Evolutionary conservation across 2,797 vertebrate genomes (phyloP), one percentile per base, ranked within the genome.

Genomic region (Sebastes steindachneri): DNA sequence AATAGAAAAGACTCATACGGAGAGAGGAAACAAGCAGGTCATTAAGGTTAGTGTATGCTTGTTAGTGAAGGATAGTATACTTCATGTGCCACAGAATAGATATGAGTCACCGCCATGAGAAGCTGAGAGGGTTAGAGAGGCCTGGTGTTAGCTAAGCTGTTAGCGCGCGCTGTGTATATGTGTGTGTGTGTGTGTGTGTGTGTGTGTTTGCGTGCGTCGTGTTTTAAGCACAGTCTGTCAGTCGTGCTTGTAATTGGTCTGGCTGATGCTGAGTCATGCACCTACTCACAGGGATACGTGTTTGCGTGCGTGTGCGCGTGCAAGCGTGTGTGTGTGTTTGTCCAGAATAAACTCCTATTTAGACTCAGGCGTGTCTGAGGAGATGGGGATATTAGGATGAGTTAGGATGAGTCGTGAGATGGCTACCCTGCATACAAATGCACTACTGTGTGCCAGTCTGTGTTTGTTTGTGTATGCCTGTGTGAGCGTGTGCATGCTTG

Each of bases 231-330:
- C 91, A 91, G 89, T 84, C 85, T 89, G 90, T 88, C 91, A 90
- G 87, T 80, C n/a, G 76, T 1, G 37, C 77, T 92, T 93, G 89
- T 94, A 94, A 94, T 93, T 92, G 90, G 92, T 89, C 86, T 86
- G 82, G 80, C 79, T 92, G 90, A 92, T 93, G 93, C 91, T 94
- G 93, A 93, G 93, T 94, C 94, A 95, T 85, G 92, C 91, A 93
- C 86, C 86, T 88, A 82, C 83, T 92, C 90, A 81, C 76, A 75
- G 81, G 85, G 85, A 69, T 89, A 68, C 21, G 28, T 59, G 73
- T 72, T 31, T 78, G 75, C 83, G 79, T 70, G 77, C 15, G 68
- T 84, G 79, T 68, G 77, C 15, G 68, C 31, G 35, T 62, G 33
- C 3, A 21, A 28, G 25, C 45, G 72, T 68, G 41, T 19, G 58